Conservation (phyloP, 2,113 vertebrate genomes). For the Pachyramphus minor region DNA sequence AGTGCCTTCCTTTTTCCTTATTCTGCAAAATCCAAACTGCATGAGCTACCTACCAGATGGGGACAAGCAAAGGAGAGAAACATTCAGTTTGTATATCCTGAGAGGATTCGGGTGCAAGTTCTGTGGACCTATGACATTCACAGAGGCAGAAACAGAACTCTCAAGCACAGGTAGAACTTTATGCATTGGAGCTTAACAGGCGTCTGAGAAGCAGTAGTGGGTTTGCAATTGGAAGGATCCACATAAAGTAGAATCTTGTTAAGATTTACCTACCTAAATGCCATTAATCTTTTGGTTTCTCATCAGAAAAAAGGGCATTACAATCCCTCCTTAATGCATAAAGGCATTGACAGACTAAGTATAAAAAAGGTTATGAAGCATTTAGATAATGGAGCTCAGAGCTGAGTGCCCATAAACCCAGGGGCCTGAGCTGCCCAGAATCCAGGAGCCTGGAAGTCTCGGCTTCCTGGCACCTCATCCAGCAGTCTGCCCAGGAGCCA, state of each 20-base stretch:
- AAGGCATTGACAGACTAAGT: background rate
- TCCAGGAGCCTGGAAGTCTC: conserved; percentile 39
- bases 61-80: background rate
- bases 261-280: background rate
- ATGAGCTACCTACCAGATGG: background rate
- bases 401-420: background rate
- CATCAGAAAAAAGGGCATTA: background rate
- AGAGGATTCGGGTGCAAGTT: background rate
- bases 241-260: background rate
- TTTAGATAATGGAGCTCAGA: conserved; percentile 33
- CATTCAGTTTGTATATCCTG: background rate
- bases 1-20: background rate
- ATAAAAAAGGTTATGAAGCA: background rate
- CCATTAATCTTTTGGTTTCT: background rate
- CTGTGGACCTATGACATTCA: too few relatives aligned
- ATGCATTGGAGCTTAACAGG: background rate
- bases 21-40: background rate
- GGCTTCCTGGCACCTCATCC: background rate
- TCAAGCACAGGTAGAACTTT: background rate
- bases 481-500: background rate
- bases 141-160: background rate
- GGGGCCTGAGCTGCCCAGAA: background rate
- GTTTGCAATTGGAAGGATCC: background rate
- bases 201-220: background rate
- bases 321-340: background rate